Base-by-base conservation (phyloP, 2,888 invertebrate species). In the Hirtodrosophila confusa region DNA sequence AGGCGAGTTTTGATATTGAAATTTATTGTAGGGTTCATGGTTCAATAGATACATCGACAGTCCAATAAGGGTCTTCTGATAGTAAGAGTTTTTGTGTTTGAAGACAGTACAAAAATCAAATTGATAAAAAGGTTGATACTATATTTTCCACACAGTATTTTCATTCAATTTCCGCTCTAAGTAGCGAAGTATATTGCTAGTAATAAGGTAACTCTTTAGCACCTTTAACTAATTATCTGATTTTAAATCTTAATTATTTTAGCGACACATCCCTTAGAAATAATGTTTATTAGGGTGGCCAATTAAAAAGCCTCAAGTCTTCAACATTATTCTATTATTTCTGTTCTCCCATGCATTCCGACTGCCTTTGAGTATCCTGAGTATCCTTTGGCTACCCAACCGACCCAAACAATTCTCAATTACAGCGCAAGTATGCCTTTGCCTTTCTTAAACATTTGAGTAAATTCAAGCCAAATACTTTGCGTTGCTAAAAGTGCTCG, bases 281-380 rank as follows among this genome's bases (percentile, higher is more conserved):
- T 58, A 50, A 49, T 49, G 33, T 33, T 56, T 67, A 61, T 67
- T 35, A 48, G 44, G 41, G 40, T 51, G 54, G 62, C 43, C 65
- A 75, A 78, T 86, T 75, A 63, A 71, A 60, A 57, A 64, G 48
- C 71, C 85, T 70, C 24, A 65, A 27, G 55, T 49, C 60, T 55
- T 37, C 49, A 67, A 56, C 41, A 57, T 58, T 49, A 62, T 60
- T 66, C 48, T 51, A 49, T 69, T 66, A 45, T 57, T 55, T 40
- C 43, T 48, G 54, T 51, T 55, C 55, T 39, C 4, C 12, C 48
- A 48, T 29, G 5, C 41, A 39, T 55, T 55, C 36, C 8, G 2
- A 23, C 48, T 33, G 9, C 9, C 11, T 31, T 31, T 31, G 7
- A 31, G 4, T 31, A 4, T 31, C 3, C 3, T 6, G 31, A 8